Conservation (phyloP, 2,888 invertebrate genomes). For the Falcaria lacertinaria region DNA sequence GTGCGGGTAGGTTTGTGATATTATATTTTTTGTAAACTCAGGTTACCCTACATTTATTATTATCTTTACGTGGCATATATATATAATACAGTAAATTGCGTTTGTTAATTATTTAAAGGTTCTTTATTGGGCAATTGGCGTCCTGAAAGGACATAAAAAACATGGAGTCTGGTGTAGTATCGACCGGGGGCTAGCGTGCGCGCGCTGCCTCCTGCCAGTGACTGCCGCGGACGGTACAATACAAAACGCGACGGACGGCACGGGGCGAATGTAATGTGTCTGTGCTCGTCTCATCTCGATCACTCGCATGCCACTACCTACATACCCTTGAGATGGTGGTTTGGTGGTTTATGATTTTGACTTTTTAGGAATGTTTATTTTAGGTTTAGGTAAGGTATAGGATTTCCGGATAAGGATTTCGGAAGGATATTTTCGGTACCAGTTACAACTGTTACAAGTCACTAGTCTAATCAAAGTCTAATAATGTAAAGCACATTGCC, state of each 20-base stretch:
- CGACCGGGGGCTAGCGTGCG: conserved; percentile 67
- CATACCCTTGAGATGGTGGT: background rate
- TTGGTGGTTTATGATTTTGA: background rate
- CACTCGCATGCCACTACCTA: background rate
- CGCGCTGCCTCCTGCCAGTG: conserved; percentile 64
- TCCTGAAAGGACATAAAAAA: conserved; percentile 75
- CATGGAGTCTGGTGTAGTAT: conserved; percentile 74
- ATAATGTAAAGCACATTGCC: no score
- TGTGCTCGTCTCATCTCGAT: background rate
- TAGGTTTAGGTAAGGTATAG: no score
- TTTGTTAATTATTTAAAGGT: conserved; percentile 57
- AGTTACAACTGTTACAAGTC: no score
- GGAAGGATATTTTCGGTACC: no score
- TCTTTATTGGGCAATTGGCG: conserved; percentile 66
- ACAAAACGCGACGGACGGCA: no score
- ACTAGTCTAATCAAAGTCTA: no score
- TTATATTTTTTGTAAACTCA: no score
- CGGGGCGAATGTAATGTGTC: background rate
- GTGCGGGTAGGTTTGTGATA: no score
- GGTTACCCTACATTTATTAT: no score
- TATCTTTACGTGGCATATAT: no score
- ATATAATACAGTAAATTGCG: conserved; percentile 24
- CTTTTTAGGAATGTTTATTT: no score
- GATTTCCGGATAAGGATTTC: no score
- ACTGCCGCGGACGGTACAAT: conserved; percentile 28